Evolutionary conservation across 2,113 vertebrate species (phyloP).

Genomic region (Heliornis fulica): DNA sequence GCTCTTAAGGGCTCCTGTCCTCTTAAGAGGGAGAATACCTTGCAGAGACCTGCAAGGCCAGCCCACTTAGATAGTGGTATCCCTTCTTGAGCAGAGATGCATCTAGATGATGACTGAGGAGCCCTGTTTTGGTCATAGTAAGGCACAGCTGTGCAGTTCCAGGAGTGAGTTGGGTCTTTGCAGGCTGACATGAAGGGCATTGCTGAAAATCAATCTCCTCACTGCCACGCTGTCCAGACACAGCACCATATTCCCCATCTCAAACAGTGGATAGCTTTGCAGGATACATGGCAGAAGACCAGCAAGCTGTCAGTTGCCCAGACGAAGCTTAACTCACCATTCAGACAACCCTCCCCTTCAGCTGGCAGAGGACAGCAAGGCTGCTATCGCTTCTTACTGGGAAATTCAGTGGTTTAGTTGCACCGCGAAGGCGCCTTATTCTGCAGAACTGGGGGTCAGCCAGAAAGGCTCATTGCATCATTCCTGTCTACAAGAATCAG

Average conservation of each 20-base stretch:
- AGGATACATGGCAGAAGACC: background rate
- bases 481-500: background rate
- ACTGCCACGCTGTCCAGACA: background rate
- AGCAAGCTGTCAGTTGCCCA: background rate
- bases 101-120: background rate
- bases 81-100: background rate
- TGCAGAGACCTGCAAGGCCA: too few relatives aligned
- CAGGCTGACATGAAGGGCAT: background rate
- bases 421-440: background rate
- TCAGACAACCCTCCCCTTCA: background rate
- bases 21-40: background rate
- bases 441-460: background rate
- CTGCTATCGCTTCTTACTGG: background rate
- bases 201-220: background rate
- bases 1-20: background rate
- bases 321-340: background rate
- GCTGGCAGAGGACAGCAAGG: background rate
- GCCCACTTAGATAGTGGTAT: background rate
- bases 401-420: background rate
- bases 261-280: background rate
- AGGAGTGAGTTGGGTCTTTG: background rate
- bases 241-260: background rate
- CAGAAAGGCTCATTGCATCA: background rate
- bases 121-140: background rate
- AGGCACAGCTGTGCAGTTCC: background rate